These are phyloP conservation scores for Halotydeus destructor DNA, from an alignment of 1,140 invertebrate species.

Conservation along the genomic window DNA sequence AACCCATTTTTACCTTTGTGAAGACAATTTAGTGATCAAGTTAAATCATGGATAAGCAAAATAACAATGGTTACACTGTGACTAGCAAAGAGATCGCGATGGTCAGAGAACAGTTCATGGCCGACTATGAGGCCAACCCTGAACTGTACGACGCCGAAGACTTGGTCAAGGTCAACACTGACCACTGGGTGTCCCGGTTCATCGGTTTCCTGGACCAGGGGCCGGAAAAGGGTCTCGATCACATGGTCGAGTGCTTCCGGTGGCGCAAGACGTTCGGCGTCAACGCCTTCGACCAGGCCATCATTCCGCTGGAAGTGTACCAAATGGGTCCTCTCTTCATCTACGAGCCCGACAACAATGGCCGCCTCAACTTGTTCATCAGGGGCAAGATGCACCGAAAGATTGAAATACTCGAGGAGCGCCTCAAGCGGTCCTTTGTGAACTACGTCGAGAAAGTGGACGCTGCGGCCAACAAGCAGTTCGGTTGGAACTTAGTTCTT, in stretches of 20 bases:
- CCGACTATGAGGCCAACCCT: neutral
- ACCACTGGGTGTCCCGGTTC: constrained; percentile 1
- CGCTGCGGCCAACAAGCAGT: neutral
- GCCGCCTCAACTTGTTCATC: constrained; percentile 4
- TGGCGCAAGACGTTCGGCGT: constrained; percentile 5
- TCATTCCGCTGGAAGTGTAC: constrained; percentile 5
- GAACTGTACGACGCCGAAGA: constrained; percentile 6
- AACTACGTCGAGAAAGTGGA: constrained; percentile 4
- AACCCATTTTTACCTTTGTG: too few relatives aligned
- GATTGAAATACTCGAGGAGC: neutral
- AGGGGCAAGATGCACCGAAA: constrained; percentile 9
- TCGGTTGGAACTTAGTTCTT: constrained; percentile 4
- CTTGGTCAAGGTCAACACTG: neutral
- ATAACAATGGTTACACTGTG: too few relatives aligned
- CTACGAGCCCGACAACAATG: constrained; percentile 4
- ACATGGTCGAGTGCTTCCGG: neutral
- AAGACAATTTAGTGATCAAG: too few relatives aligned
- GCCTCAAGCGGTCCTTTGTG: constrained; percentile 1
- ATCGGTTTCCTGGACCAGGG: neutral
- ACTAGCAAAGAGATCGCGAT: neutral
- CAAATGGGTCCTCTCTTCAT: constrained; percentile 1
- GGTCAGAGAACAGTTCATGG: neutral
- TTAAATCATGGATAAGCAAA: too few relatives aligned
- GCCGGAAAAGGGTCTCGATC: neutral
- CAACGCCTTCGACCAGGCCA: neutral